Evolutionary conservation across 2,797 vertebrate species (phyloP).

Genomic region (Scleropages formosus): DNA sequence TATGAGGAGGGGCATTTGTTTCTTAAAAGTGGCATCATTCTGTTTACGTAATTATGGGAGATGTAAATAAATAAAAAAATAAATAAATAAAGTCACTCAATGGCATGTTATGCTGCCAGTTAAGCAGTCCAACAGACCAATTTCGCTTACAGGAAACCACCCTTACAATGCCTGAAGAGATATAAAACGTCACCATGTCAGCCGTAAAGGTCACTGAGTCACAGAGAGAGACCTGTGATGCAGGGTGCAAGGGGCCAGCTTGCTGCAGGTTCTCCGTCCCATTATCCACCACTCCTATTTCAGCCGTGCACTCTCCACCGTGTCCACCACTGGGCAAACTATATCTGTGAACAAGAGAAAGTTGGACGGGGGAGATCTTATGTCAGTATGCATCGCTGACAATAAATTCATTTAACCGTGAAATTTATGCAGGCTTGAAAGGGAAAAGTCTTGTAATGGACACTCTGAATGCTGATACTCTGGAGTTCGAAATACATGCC

Average conservation of each 20-base stretch:
- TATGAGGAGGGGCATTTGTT: too few relatives aligned
- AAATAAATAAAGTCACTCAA: not conserved
- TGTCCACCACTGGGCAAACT: constrained; percentile 64
- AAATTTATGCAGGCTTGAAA: constrained; percentile 52
- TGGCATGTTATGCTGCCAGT: not conserved
- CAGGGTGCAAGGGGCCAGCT: constrained; percentile 52
- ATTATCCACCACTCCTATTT: constrained; percentile 73
- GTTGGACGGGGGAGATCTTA: constrained; percentile 28
- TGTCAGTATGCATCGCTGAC: constrained; percentile 54
- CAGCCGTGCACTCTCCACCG: constrained; percentile 72
- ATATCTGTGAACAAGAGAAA: constrained; percentile 68
- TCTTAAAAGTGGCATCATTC: too few relatives aligned
- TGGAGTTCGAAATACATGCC: constrained; percentile 15
- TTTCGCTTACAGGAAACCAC: not conserved
- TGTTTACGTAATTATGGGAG: too few relatives aligned
- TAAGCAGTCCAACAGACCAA: too few relatives aligned
- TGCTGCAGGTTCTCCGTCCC: constrained; percentile 60
- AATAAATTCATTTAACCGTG: constrained; percentile 64
- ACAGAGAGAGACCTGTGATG: constrained; percentile 65
- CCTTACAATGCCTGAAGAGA: not conserved
- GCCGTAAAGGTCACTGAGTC: not conserved
- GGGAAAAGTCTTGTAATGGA: constrained; percentile 50
- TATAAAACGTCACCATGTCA: not conserved
- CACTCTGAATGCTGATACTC: constrained; percentile 55
- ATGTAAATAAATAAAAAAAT: not conserved